Evolutionary conservation across 1,140 invertebrate species (phyloP).

Genomic region (Drosophila virilis): DNA sequence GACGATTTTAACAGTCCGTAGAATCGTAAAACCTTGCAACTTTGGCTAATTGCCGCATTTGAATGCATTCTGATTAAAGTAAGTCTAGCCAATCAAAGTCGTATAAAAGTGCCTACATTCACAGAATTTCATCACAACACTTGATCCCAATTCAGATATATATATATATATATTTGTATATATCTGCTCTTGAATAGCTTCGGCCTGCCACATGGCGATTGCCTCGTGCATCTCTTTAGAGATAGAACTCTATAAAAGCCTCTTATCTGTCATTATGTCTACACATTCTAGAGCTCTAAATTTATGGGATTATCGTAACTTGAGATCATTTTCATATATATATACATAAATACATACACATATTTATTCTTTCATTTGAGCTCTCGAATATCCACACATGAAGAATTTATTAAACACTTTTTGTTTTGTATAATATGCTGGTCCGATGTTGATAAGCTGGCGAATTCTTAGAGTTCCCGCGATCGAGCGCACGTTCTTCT

Average conservation of each 20-base stretch:
- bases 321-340: constrained; percentile 23
- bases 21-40: constrained; percentile 12
- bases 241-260: constrained; percentile 23
- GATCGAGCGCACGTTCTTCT: not conserved
- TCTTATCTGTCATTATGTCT: constrained; percentile 38
- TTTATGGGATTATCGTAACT: constrained; percentile 22
- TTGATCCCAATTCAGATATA: not conserved
- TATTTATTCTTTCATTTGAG: not conserved
- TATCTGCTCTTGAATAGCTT: not conserved
- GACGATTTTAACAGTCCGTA: constrained; percentile 14
- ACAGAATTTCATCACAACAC: not conserved
- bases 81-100: not conserved
- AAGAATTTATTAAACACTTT: constrained; percentile 22
- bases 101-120: not conserved
- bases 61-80: constrained; percentile 5
- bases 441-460: constrained; percentile 28
- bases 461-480: not conserved
- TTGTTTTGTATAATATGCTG: not conserved
- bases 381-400: not conserved
- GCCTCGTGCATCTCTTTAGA: not conserved
- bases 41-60: not conserved
- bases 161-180: not conserved
- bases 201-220: constrained; percentile 32
- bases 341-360: not conserved
- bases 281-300: not conserved